These are phyloP conservation scores for Chironomus riparius DNA, from an alignment of 2,888 invertebrate species.

Conservation along the genomic window DNA sequence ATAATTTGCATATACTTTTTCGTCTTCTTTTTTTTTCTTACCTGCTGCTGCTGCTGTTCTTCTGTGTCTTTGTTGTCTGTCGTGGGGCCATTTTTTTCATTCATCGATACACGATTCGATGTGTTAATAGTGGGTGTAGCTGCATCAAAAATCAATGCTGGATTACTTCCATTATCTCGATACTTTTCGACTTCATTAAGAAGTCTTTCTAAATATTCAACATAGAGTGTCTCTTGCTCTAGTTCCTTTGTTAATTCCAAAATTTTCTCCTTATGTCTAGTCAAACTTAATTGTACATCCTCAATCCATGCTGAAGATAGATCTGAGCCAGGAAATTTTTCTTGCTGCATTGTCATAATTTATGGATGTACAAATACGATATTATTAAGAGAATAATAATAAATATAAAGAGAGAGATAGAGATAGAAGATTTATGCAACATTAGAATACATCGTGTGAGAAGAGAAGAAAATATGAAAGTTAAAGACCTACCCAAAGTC, in stretches of 20 bases:
- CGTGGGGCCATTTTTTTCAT: slow-evolving; percentile 11
- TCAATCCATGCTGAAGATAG: slow-evolving; percentile 88
- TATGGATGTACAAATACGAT: not conserved
- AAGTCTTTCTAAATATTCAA: slow-evolving; percentile 77
- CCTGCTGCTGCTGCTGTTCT: not conserved
- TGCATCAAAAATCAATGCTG: slow-evolving; percentile 43
- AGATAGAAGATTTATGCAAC: not conserved
- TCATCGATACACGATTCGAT: slow-evolving; percentile 20
- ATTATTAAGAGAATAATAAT: not conserved
- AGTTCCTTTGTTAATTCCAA: slow-evolving; percentile 71
- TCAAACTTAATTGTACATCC: slow-evolving; percentile 81
- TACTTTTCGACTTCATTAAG: slow-evolving; percentile 78
- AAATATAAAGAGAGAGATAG: no score
- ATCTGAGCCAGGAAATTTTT: slow-evolving; percentile 83
- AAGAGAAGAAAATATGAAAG: not conserved
- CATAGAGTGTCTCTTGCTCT: slow-evolving; percentile 84
- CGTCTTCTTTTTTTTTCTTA: not conserved
- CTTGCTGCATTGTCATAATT: slow-evolving; percentile 33
- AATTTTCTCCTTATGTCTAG: slow-evolving; percentile 82
- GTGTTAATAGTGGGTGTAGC: slow-evolving; percentile 34
- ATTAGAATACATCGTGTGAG: not conserved
- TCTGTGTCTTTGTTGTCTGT: slow-evolving; percentile 32
- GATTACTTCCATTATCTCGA: slow-evolving; percentile 47
- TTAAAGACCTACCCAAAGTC: slow-evolving; percentile 60
- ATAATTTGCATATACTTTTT: no score